Percentiles rank a stretch among this genome's conserved stretches.
Evolutionary conservation across 1,140 invertebrate species (phyloP).

Genomic region (Drosophila leontia): DNA sequence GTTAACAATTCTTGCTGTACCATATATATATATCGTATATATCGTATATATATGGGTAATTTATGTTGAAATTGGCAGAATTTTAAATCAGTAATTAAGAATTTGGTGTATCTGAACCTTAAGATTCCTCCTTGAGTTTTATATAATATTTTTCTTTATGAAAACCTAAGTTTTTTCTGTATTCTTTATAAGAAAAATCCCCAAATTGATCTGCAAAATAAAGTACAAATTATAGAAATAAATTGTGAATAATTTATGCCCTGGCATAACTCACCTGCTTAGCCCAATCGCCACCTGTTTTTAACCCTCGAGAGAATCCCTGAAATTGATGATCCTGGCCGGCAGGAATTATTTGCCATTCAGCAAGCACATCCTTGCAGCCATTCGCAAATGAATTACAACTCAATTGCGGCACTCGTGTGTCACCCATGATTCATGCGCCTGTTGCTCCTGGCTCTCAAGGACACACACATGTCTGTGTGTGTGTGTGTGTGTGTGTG

Average conservation of each 20-base stretch:
- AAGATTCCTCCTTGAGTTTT: no score
- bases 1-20: conserved; percentile 1
- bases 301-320: neutral
- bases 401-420: conserved; percentile 41
- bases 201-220: neutral
- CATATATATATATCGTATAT: neutral
- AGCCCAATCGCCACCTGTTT: conserved; percentile 2
- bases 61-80: neutral
- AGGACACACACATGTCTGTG: conserved; percentile 19
- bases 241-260: conserved; percentile 19
- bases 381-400: conserved; percentile 44
- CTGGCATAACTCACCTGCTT: conserved; percentile 29
- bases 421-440: conserved; percentile 57
- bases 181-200: neutral
- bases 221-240: neutral
- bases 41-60: neutral
- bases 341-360: conserved; percentile 36
- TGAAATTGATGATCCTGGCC: conserved; percentile 19
- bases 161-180: no score
- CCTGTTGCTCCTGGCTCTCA: conserved; percentile 24
- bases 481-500: neutral
- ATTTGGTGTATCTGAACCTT: no score
- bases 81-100: conserved; percentile 7
- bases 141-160: no score
- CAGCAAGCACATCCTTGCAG: conserved; percentile 12